Evolutionary conservation across 1,140 invertebrate species (phyloP).

Genomic region (Bactericera cockerelli): DNA sequence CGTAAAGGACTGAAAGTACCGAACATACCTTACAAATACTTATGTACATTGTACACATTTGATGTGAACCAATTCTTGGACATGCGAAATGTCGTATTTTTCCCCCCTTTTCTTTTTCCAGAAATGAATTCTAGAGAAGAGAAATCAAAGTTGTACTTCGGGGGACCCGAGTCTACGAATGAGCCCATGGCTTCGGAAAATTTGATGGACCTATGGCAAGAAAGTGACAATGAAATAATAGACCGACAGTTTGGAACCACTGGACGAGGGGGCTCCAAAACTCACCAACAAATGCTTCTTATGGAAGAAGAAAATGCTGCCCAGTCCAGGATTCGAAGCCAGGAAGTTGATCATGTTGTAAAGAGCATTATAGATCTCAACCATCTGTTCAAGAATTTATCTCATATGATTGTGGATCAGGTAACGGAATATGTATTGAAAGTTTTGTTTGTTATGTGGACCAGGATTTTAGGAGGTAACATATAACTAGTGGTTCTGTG

Average conservation of each 20-base stretch:
- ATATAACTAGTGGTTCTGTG: too few species aligned
- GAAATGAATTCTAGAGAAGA: constrained; percentile 77
- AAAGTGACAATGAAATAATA: constrained; percentile 17
- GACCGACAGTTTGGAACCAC: constrained; percentile 17
- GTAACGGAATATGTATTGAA: too few species aligned
- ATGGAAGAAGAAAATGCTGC: constrained; percentile 70
- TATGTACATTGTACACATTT: too few species aligned
- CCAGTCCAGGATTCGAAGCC: constrained; percentile 61
- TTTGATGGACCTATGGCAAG: constrained; percentile 13
- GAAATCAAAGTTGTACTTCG: constrained; percentile 72
- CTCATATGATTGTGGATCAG: constrained; percentile 44
- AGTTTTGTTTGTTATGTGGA: too few species aligned
- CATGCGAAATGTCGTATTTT: too few species aligned
- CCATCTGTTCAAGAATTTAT: constrained; percentile 72
- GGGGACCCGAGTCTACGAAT: constrained; percentile 18
- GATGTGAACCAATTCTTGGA: too few species aligned
- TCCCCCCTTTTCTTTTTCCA: constrained; percentile 24
- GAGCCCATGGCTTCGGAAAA: constrained; percentile 7
- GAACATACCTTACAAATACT: too few species aligned
- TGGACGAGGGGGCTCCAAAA: constrained; percentile 19
- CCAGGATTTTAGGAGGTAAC: too few species aligned
- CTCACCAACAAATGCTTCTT: constrained; percentile 53
- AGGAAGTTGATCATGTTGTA: constrained; percentile 80
- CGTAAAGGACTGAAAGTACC: too few species aligned
- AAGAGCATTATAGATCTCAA: constrained; percentile 86